These are phyloP conservation scores for Festucalex cinctus DNA, from an alignment of 2,113 vertebrate species.

Conservation along the genomic window DNA sequence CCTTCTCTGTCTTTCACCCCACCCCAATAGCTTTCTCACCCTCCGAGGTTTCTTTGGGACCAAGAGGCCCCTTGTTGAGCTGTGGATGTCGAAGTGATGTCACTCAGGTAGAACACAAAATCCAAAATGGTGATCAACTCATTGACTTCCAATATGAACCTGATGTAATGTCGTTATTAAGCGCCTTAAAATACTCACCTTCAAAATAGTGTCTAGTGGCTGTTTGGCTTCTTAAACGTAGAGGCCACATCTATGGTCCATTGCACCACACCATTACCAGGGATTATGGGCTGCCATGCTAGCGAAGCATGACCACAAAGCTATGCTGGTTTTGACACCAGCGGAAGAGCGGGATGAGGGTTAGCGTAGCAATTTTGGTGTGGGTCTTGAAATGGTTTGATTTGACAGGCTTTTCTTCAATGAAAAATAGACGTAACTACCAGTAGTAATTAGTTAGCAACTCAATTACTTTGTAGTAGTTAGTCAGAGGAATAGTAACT, in stretches of 20 bases:
- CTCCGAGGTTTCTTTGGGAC: slow-evolving; percentile 18
- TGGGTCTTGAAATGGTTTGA: slow-evolving; percentile 59
- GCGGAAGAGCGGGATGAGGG: slow-evolving; percentile 47
- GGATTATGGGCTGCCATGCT: slow-evolving; percentile 54
- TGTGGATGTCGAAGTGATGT: slow-evolving; percentile 45
- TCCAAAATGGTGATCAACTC: slow-evolving; percentile 22
- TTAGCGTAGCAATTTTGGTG: slow-evolving; percentile 56
- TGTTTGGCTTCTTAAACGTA: slow-evolving; percentile 11
- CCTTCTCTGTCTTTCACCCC: slow-evolving; percentile 44
- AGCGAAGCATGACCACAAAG: slow-evolving; percentile 51
- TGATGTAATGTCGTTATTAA: too few relatives aligned
- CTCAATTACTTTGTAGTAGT: too few relatives aligned
- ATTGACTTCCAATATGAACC: too few relatives aligned
- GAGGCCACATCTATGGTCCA: slow-evolving; percentile 30
- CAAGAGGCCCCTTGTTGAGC: slow-evolving; percentile 34
- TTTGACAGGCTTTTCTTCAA: slow-evolving; percentile 34
- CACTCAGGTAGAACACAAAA: slow-evolving; percentile 52
- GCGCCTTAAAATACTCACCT: slow-evolving; percentile 1
- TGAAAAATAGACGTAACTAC: slow-evolving; percentile 4
- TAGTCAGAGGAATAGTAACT: too few relatives aligned
- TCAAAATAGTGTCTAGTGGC: background rate
- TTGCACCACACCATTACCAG: slow-evolving; percentile 29
- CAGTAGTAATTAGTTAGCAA: too few relatives aligned
- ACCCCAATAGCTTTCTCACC: slow-evolving; percentile 17
- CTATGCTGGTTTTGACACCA: slow-evolving; percentile 47